A percentile compares a stretch with the other conserved stretches of the same genome.
Evolutionary conservation across 2,888 invertebrate species (phyloP).

Genomic region (Tuta absoluta): DNA sequence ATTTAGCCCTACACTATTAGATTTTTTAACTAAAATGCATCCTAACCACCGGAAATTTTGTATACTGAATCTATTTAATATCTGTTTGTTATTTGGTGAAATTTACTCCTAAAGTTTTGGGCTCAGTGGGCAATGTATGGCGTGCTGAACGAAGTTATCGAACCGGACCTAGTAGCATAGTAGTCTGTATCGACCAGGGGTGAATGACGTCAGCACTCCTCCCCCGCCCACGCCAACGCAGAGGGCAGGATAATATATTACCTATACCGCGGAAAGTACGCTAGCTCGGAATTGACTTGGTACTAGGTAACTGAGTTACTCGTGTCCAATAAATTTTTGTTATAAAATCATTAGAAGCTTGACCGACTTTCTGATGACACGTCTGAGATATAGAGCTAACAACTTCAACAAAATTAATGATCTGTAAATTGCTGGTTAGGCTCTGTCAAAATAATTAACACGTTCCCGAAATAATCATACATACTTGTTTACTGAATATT

Average conservation of each 20-base stretch:
- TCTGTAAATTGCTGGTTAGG: neutral
- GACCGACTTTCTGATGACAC: slow-evolving; percentile 8
- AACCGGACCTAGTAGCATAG: slow-evolving; percentile 1
- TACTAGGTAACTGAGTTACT: too few relatives aligned
- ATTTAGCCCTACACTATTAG: too few relatives aligned
- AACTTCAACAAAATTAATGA: slow-evolving; percentile 11
- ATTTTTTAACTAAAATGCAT: too few relatives aligned
- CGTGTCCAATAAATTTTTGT: neutral
- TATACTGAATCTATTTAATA: too few relatives aligned
- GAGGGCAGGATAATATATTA: slow-evolving; percentile 39
- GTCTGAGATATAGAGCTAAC: neutral
- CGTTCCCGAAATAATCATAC: neutral
- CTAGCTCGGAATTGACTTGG: slow-evolving; percentile 35
- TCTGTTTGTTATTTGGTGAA: too few relatives aligned
- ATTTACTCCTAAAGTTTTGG: too few relatives aligned
- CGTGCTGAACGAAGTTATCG: slow-evolving; percentile 11
- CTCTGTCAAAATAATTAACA: neutral
- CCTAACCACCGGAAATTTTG: too few relatives aligned
- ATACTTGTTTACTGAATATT: neutral
- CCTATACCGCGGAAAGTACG: slow-evolving; percentile 29
- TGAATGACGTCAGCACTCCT: slow-evolving; percentile 41
- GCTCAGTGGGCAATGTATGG: slow-evolving; percentile 3
- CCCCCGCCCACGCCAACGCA: slow-evolving; percentile 27
- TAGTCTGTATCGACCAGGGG: slow-evolving; percentile 52
- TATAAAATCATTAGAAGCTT: neutral